Base-by-base conservation (phyloP, 2,888 invertebrate genomes). In the Polyommatus iphigenia region DNA sequence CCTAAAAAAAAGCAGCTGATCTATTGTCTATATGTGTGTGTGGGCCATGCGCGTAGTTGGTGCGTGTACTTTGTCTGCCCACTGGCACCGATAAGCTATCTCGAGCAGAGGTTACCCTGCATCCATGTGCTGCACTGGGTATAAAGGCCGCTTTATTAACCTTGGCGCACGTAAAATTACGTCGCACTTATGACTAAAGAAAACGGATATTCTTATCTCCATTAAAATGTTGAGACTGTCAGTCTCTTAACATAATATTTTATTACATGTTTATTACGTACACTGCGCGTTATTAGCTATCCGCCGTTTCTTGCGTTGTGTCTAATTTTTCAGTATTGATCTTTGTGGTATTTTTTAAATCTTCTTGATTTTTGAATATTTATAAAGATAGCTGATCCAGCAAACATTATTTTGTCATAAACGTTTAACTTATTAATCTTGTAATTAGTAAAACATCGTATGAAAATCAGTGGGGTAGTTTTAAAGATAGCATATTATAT, bases 21-120 rank as follows among this genome's bases (percentile, higher is more conserved):
- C 59, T 20, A 73, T 32, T 15, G 62, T 62, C 3, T 46, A 7
- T 78, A 76, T 50, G 29, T 13, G 71, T 20, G 24, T 50, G 50
- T 15, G 15, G 3, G 46, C 32, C 85, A 85, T 81, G 82, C 83
- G 82, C 80, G 78, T 77, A 80, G 78, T 76, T 82, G 80, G 82
- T 84, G 83, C 79, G 73, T 79, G 76, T 82, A 81, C 81, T 82
- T 80, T 81, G 80, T 83, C 81, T 82, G 80, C 79, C 81, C 81
- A 83, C 82, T 83, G 81, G 82, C 82, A 79, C 81, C 82, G 84
- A 84, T 83, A 84, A 73, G 80, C 82, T 85, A 84, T 85, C 84
- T 80, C 78, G 50, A 46, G 36, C 73, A 81, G 79, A 83, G 81
- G 79, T 81, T 83, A 82, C 82, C 81, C 81, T 80, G 80, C 78